phyloP scores from a whole-genome alignment of 2,113 vertebrate species.

The Onychorhynchus coronatus region DNA sequence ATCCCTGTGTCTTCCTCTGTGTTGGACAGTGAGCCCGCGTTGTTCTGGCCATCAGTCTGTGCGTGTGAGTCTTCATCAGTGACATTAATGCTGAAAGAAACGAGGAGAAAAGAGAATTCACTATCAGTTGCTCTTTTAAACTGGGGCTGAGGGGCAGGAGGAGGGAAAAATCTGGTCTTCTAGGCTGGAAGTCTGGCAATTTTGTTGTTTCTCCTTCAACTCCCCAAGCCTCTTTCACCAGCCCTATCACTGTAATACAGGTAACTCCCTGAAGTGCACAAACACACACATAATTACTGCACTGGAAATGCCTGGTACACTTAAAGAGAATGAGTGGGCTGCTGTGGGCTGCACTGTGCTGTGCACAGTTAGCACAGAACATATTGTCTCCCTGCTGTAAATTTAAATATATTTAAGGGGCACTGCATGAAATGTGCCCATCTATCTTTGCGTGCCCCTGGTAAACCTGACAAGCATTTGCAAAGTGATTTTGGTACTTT shows the following conservation, averaged over 20 bases:
- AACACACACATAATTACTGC: neutral
- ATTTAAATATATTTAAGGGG: neutral
- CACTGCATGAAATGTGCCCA: neutral
- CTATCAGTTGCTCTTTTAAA: neutral
- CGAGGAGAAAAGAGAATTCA: neutral
- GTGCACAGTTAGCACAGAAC: neutral
- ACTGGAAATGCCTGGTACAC: neutral
- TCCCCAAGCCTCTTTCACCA: neutral
- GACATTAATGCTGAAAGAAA: conserved; percentile 59
- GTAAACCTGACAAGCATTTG: neutral
- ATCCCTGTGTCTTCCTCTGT: conserved; percentile 55
- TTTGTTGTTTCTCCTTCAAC: neutral
- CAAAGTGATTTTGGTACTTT: conserved; percentile 2
- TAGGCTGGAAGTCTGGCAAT: neutral
- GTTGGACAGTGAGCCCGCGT: neutral
- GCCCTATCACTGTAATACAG: neutral
- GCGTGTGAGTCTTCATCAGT: neutral
- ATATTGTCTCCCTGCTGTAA: neutral
- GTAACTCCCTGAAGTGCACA: neutral
- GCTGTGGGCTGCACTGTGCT: neutral
- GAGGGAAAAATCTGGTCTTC: neutral
- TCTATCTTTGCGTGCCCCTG: neutral
- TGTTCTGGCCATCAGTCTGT: neutral
- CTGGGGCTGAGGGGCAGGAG: neutral
- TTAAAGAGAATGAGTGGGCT: neutral